These are phyloP conservation scores for Paracentrotus lividus DNA, from an alignment of 53 echinoderm and acorn worm genomes.

Conservation along the genomic window DNA sequence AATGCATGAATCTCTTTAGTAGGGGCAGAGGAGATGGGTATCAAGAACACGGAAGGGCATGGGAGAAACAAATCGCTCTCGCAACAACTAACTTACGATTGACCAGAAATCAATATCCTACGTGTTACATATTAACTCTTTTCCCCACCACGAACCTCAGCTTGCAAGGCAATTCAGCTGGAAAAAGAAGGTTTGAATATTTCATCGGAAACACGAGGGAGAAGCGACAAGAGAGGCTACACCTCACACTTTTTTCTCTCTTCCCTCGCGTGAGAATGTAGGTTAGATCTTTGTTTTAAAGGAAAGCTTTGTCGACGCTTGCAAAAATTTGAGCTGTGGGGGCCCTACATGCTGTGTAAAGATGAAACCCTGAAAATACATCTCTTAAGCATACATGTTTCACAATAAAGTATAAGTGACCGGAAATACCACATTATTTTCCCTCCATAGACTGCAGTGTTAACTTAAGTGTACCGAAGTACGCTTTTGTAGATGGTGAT, in stretches of 20 bases:
- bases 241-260: background rate
- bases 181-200: background rate
- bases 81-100: background rate
- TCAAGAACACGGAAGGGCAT: background rate
- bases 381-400: too few relatives aligned
- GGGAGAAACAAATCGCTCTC: background rate
- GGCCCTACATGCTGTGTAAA: too few relatives aligned
- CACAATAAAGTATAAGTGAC: too few relatives aligned
- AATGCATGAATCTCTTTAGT: conserved; percentile 19
- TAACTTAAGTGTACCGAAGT: too few relatives aligned
- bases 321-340: too few relatives aligned
- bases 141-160: background rate
- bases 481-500: too few relatives aligned
- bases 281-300: conserved; percentile 10
- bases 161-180: conserved; percentile 28
- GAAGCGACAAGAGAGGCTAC: background rate
- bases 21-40: background rate
- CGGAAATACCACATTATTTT: too few relatives aligned
- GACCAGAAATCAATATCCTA: background rate
- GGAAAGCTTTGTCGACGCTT: too few relatives aligned
- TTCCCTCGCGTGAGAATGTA: background rate
- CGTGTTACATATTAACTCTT: background rate
- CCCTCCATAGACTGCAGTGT: too few relatives aligned
- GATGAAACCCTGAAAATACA: too few relatives aligned
- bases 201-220: background rate